Evolutionary conservation across 2,888 invertebrate species (phyloP), one percentile per base, ranked within the genome.

Genomic region (Apamea monoglypha): DNA sequence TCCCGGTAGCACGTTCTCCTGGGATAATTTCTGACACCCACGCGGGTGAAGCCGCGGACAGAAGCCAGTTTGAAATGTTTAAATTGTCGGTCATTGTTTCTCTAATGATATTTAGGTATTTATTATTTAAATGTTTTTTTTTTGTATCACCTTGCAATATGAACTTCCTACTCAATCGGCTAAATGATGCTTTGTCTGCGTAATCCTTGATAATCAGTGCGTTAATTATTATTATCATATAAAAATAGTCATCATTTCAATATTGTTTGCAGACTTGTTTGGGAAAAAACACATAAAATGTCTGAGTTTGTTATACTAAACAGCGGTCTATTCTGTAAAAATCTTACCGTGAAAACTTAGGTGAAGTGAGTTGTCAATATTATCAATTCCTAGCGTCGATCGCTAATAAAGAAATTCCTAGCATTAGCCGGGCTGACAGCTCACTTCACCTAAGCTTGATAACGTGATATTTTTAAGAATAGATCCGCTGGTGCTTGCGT

Each of bases 241-340:
- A 64, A 14, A 61, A 6, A 61, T 50, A 61, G 29, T 73, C 6
- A 32, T 53, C 18, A 56, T 61, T 81, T 63, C 56, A 25, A 8
- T 59, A 66, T 66, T 70, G 66, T 25, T 66, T 70, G 64, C 44
- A n/a, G 29, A 36, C 53, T 29, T 70, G 59, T 40, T 78, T 83
- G 25, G 25, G 25, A 69, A 70, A 40, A 82, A 66, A n/a, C 7
- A 21, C 4, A 18, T 50, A 32, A 70, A 50, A 63, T 59, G 25
- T 12, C 8, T 50, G n/a, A 50, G 18, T 36, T 53, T 44, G 66
- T 53, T 63, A 6, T 6, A 63, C n/a, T 64, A 25, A 44, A 64
- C 12, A 64, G 25, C 21, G 64, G 6, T 12, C 1, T 21, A 36
- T 36, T 36, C 5, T 36, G 64, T 36, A 36, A 64, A 36, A 64